Evolutionary conservation across 2,797 vertebrate species (phyloP), one percentile per base, ranked within the genome.

Genomic region (Adelosebastes latens): DNA sequence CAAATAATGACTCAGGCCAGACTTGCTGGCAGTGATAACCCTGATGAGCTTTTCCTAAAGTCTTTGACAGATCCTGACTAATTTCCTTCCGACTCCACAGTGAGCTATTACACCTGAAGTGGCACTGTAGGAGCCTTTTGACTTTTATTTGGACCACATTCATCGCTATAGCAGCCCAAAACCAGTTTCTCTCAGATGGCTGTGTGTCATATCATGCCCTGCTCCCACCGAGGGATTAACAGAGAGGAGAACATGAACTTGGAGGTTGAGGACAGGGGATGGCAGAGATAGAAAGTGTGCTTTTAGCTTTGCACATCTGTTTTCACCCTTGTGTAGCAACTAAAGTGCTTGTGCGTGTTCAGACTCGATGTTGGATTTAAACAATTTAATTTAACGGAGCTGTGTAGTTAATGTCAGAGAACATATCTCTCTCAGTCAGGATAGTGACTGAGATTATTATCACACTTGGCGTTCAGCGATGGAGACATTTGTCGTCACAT

Each of bases 161-260:
- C 4, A 59, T 22, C 12, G 8, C 52, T 36, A 11, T n/a, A 72
- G 11, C 39, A 60, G 60, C 63, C 42, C 42, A 2, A n/a, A n/a
- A 65, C 20, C 60, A 53, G 20, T 10, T 76, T 82, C 46, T 83
- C 75, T 79, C 18, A 60, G 34, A 71, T 60, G 52, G 22, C 70
- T 5, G 24, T 62, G 53, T 77, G 56, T 77, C 68, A 53, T 29
- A 32, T 87, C 68, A 77, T 78, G 59, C 49, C 27, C 46, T n/a
- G 49, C 72, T 64, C 39, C 77, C 39, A 55, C 8, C 1, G 62
- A 34, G 64, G 75, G 80, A 85, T 90, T 90, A 91, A 58, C 80
- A 22, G 73, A 66, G 24, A 72, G 55, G 32, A 27, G 36, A 31
- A 74, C 52, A 49, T 77, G 42, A 78, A 84, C 53, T 42, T 55